Percentiles rank a stretch among this genome's conserved stretches.
Evolutionary conservation across 1,140 invertebrate genomes (phyloP).

Genomic region (Diprion similis): DNA sequence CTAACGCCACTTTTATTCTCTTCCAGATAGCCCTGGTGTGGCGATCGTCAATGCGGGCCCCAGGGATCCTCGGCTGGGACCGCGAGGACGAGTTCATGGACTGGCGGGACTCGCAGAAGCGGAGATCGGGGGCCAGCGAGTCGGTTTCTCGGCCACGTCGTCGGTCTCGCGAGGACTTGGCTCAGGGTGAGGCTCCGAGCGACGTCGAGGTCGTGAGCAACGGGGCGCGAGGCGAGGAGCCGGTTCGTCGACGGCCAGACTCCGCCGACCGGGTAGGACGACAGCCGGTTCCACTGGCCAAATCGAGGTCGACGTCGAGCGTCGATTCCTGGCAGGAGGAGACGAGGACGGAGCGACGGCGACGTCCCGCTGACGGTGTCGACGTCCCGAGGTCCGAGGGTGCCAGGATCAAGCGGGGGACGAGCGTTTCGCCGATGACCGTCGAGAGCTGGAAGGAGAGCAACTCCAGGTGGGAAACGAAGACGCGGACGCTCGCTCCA

Average conservation of each 20-base stretch:
- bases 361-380: constrained; percentile 37
- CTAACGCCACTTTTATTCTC: not conserved
- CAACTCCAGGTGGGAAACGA: constrained; percentile 33
- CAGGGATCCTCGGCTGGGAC: constrained; percentile 58
- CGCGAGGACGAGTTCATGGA: constrained; percentile 60
- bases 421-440: constrained; percentile 35
- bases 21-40: constrained; percentile 58
- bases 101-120: constrained; percentile 47
- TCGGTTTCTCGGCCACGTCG: constrained; percentile 17
- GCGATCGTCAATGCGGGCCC: constrained; percentile 56
- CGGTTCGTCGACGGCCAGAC: constrained; percentile 10
- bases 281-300: constrained; percentile 32
- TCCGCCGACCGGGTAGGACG: constrained; percentile 18
- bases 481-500: constrained; percentile 25
- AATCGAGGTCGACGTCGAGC: constrained; percentile 49
- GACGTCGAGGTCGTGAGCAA: constrained; percentile 34
- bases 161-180: not conserved
- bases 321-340: constrained; percentile 48
- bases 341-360: constrained; percentile 30
- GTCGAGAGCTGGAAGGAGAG: constrained; percentile 43
- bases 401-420: constrained; percentile 38
- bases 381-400: constrained; percentile 36
- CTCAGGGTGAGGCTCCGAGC: constrained; percentile 14
- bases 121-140: constrained; percentile 15
- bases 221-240: constrained; percentile 20